Evolutionary conservation across 92 coral and sea anemone species (phyloP).

Genomic region (Blastomussa wellsi): DNA sequence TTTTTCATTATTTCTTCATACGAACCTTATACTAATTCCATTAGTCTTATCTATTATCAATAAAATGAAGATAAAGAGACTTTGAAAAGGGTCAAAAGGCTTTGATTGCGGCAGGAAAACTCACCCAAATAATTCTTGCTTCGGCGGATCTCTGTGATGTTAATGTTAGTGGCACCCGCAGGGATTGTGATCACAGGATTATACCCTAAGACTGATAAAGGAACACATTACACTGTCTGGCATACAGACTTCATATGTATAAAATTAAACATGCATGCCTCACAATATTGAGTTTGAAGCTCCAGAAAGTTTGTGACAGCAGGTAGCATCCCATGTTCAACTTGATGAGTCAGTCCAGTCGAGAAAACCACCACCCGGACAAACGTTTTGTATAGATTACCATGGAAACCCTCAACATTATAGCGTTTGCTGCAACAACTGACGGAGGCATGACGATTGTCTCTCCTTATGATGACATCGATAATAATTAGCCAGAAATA

Average conservation of each 20-base stretch:
- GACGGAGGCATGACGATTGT: not conserved
- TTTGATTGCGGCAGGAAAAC: not conserved
- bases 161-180: constrained; percentile 89
- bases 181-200: constrained; percentile 95
- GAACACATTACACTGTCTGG: too few species aligned
- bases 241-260: too few species aligned
- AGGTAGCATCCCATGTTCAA: not conserved
- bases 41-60: too few species aligned
- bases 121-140: constrained; percentile 92
- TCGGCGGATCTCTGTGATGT: constrained; percentile 79
- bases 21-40: too few species aligned
- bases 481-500: too few species aligned
- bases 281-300: not conserved
- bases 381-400: too few species aligned
- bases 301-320: not conserved
- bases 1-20: too few species aligned
- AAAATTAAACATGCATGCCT: too few species aligned
- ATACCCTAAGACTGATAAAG: constrained; percentile 75
- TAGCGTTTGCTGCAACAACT: not conserved
- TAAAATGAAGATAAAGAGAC: too few species aligned
- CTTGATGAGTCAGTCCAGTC: too few species aligned
- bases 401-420: not conserved
- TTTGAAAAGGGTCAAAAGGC: too few species aligned
- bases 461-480: not conserved
- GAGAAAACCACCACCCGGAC: too few species aligned